phyloP scores from a whole-genome alignment of 1,140 invertebrate genomes.

The Frieseomelitta varia region DNA sequence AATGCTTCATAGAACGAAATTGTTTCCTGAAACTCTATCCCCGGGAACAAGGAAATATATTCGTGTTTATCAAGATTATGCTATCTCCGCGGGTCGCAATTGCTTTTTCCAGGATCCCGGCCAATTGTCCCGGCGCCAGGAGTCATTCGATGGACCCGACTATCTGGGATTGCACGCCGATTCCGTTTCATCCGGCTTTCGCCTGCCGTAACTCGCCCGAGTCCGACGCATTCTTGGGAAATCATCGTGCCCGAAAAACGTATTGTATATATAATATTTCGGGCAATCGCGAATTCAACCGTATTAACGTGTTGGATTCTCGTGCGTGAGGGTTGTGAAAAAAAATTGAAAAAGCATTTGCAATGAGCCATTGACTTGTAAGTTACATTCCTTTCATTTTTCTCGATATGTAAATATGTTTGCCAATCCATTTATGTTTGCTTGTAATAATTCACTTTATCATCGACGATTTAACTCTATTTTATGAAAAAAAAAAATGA shows the following conservation, averaged over 20 bases:
- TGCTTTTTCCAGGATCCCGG: neutral
- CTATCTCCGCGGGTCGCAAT: constrained; percentile 1
- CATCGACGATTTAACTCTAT: too few species aligned
- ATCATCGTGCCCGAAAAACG: neutral
- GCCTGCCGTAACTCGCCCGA: neutral
- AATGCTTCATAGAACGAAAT: neutral
- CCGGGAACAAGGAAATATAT: constrained; percentile 6
- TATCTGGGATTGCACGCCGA: neutral
- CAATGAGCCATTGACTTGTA: neutral
- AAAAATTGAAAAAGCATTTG: neutral
- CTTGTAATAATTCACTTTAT: too few species aligned
- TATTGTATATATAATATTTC: too few species aligned
- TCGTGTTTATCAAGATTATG: constrained; percentile 32
- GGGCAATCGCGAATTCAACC: neutral
- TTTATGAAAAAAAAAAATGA: too few species aligned
- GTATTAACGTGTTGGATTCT: neutral
- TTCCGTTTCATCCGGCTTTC: neutral
- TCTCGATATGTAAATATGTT: too few species aligned
- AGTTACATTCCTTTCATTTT: too few species aligned
- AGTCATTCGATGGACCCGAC: constrained; percentile 5
- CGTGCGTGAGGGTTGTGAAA: neutral
- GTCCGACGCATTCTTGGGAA: neutral
- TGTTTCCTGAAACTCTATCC: neutral
- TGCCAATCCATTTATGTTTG: too few species aligned
- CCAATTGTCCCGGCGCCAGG: constrained; percentile 38